Base-by-base conservation (phyloP, 2,797 vertebrate species). In the Florisuga fusca region DNA sequence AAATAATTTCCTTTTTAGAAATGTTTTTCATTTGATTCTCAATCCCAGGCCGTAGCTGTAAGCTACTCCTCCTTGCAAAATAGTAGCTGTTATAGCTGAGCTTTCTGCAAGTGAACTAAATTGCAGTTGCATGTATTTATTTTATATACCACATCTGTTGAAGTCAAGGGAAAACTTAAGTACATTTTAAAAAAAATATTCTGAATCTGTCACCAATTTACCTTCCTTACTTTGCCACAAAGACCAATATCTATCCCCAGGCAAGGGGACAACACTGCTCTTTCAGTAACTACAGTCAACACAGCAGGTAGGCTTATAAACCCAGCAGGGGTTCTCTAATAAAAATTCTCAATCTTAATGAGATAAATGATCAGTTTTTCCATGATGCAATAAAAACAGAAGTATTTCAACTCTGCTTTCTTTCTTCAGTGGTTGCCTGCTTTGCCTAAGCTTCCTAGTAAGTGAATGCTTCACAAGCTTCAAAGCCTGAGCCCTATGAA, bases 361-460 rank as follows among this genome's bases (percentile, higher is more conserved):
- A 88, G 79, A 94, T 94, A 94, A 95, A 94, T 78, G 82, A 81
- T 96, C 79, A 89, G 29, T 89, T 93, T 96, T 95, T 96, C 93
- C 94, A n/a, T 92, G 89, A 91, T 54, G 79, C 84, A 96, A 27
- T 94, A 85, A 93, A 95, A 36, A 0, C 71, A 94, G 67, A 89
- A 89, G 41, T 85, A 89, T 89, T 93, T 89, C 78, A 92, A 68
- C 50, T 92, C 68, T 77, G 73, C n/a, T 76, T 43, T 89, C 23
- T 74, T 83, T 87, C 71, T 92, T 86, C 73, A 76, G 80, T 2
- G 7, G 36, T 83, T 87, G 84, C 51, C 59, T 89, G 69, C 43
- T 94, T 92, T 93, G 48, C 58, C 76, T 59, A 76, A 86, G 87
- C 69, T 94, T 93, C 59, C 92, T 92, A 57, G 74, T 73, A 59